Evolutionary conservation across 2,888 invertebrate genomes (phyloP).

Genomic region (Cyrtodaria siliqua): DNA sequence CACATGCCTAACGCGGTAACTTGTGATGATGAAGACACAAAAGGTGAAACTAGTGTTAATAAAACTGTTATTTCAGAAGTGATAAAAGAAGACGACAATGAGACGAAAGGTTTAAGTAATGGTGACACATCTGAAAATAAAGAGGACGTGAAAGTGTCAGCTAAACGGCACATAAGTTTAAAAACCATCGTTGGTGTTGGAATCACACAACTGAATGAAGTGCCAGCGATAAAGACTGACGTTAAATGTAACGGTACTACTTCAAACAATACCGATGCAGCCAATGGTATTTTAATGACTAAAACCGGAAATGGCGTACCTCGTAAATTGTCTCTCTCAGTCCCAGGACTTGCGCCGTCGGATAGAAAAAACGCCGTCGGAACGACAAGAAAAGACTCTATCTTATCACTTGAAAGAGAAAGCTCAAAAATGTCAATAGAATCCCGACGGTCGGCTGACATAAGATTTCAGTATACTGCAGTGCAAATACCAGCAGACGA

Average conservation of each 20-base stretch:
- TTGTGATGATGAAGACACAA: slow-evolving; percentile 7
- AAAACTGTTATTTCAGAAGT: slow-evolving; percentile 4
- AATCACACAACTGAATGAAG: no score
- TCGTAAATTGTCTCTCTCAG: slow-evolving; percentile 8
- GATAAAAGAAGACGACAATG: background rate
- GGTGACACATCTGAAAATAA: no score
- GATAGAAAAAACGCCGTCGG: background rate
- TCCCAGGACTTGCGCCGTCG: slow-evolving; percentile 2
- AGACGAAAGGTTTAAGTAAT: no score
- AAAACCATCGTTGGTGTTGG: no score
- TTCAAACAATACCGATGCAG: background rate
- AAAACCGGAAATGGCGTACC: background rate
- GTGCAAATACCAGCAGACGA: slow-evolving; percentile 31
- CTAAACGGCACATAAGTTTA: no score
- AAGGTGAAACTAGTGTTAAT: slow-evolving; percentile 4
- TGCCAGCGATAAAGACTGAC: background rate
- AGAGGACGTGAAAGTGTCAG: background rate
- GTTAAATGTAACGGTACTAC: background rate
- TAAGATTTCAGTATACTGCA: slow-evolving; percentile 19
- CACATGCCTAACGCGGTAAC: slow-evolving; percentile 14
- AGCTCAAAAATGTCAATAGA: slow-evolving; percentile 26
- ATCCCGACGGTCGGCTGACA: slow-evolving; percentile 18
- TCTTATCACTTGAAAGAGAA: slow-evolving; percentile 3
- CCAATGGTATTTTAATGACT: background rate
- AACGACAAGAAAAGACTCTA: slow-evolving; percentile 7